Base-by-base conservation (phyloP, 1,140 invertebrate species). In the Lucilia cuprina region DNA sequence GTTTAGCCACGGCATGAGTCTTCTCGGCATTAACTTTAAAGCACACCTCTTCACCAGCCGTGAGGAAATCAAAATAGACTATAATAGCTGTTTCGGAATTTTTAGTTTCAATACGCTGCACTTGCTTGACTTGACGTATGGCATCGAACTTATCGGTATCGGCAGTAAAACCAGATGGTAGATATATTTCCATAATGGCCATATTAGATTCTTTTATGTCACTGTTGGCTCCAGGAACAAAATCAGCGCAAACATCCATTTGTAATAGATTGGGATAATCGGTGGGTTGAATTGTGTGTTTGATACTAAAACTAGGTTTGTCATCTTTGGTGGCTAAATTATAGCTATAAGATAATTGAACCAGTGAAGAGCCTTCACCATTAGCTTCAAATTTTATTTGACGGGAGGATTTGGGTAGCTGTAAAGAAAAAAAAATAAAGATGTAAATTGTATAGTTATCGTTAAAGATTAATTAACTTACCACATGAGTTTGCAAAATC, bases 131-230 rank as follows among this genome's bases (percentile, higher is more conserved):
- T 0, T 83, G 50, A 21, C 88, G 82, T n/a, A 90, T 88, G 65
- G 86, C 84, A 21, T 19, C 65, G 14, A 90, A 85, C 30, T 86
- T 87, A 12, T 90, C 89, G 0, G 83, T 30, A 74, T 91, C 87
- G 1, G 86, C 94, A 0, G 95, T 94, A 87, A 95, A 98, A 41
- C 97, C 97, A 4, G 96, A 97, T 0, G 97, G 96, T 84, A 98
- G 92, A 82, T 93, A 94, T 0, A 98, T 94, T 92, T 97, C 96
- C 94, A 97, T 96, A 4, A 98, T 95, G 75, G 96, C 96, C 96
- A 98, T 97, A 87, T 97, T 97, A 86, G 95, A 96, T 78, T 89
- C 88, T 82, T 88, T 89, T 0, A 83, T 82, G 49, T 82, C 14
- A 21, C 83, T 60, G 21, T 88, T 87, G 8, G 19, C 82, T 0